Percentiles rank a stretch among this genome's conserved stretches.
Conservation (phyloP, 2,888 invertebrate genomes). For the Chrysotoxum bicinctum region DNA sequence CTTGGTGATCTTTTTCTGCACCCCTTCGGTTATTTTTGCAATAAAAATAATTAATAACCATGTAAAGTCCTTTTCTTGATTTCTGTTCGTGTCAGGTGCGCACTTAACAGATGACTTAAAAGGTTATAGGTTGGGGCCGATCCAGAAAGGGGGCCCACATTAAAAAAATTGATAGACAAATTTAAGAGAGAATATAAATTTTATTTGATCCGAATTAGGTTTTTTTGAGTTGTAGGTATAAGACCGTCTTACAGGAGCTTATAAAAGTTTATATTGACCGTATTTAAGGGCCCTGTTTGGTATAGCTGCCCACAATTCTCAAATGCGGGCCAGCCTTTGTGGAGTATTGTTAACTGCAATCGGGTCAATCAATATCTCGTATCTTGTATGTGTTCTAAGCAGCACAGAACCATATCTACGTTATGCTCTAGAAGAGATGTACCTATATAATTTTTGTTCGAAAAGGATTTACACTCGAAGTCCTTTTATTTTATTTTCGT, state of each 20-base stretch:
- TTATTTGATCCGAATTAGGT: too few species aligned
- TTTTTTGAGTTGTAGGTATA: too few species aligned
- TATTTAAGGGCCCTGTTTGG: background rate
- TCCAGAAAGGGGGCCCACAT: background rate
- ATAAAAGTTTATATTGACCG: too few species aligned
- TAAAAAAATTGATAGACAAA: too few species aligned
- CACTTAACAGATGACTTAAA: background rate
- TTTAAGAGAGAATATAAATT: too few species aligned
- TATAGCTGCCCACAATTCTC: background rate
- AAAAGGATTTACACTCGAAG: constrained; percentile 40
- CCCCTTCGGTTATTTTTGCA: constrained; percentile 41
- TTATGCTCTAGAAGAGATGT: background rate
- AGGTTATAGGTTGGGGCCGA: background rate
- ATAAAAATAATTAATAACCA: constrained; percentile 72
- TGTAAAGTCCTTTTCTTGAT: constrained; percentile 47
- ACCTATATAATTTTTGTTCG: background rate
- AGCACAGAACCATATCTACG: background rate
- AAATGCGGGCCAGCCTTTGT: background rate
- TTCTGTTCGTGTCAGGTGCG: background rate
- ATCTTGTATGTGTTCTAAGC: background rate
- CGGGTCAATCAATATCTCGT: constrained; percentile 68
- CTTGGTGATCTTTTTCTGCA: constrained; percentile 39
- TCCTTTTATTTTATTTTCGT: constrained; percentile 50
- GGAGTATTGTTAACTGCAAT: constrained; percentile 49
- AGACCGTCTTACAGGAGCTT: too few species aligned